Evolutionary conservation across 2,113 vertebrate species (phyloP).

Genomic region (Cairina moschata): DNA sequence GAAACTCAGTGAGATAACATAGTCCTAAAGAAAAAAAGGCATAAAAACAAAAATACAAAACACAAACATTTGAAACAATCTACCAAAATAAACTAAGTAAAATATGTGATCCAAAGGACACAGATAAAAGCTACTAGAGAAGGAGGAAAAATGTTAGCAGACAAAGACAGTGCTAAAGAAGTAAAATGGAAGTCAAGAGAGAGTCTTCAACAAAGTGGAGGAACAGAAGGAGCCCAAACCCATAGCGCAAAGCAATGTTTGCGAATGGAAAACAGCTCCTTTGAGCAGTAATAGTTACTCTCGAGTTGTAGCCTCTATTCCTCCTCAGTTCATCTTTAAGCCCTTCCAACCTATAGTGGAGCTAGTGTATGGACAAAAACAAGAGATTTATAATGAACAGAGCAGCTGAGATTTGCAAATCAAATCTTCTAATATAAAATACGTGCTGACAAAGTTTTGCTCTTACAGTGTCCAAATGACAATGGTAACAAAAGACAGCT

Average conservation of each 20-base stretch:
- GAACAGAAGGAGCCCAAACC: constrained; percentile 85
- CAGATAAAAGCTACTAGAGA: constrained; percentile 77
- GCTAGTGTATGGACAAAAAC: constrained; percentile 93
- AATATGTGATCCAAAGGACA: constrained; percentile 78
- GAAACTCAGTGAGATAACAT: constrained; percentile 74
- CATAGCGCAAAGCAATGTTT: constrained; percentile 87
- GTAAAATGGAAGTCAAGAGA: constrained; percentile 83
- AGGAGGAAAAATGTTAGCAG: constrained; percentile 78
- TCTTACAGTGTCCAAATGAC: constrained; percentile 70
- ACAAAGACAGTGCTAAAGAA: constrained; percentile 85
- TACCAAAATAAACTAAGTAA: constrained; percentile 74
- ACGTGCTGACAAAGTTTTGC: constrained; percentile 70
- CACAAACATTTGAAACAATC: constrained; percentile 74
- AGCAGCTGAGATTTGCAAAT: constrained; percentile 82
- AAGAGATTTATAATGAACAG: constrained; percentile 90
- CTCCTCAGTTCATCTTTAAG: constrained; percentile 99
- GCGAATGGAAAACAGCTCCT: constrained; percentile 91
- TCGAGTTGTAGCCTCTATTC: constrained; percentile 98
- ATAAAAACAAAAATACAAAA: constrained; percentile 74
- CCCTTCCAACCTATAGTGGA: constrained; percentile 99
- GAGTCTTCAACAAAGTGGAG: constrained; percentile 83
- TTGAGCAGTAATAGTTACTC: constrained; percentile 98
- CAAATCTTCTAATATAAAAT: constrained; percentile 74
- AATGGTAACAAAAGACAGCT: constrained; percentile 69
- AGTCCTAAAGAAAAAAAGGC: constrained; percentile 74